Evolutionary conservation across 2,888 invertebrate genomes (phyloP).

Genomic region (Campaea margaritaria): DNA sequence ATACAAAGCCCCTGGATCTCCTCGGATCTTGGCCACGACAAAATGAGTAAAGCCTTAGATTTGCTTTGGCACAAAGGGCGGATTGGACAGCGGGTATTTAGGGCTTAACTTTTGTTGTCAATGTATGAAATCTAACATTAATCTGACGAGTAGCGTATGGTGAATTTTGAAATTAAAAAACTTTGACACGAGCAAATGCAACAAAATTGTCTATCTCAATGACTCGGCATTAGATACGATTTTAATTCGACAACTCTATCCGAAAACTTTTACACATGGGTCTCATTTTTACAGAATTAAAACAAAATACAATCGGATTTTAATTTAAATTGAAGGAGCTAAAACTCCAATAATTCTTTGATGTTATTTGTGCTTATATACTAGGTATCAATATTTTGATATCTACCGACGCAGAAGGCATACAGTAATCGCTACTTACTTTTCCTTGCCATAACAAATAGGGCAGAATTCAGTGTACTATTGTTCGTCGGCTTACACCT

Average conservation of each 20-base stretch:
- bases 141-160: constrained; percentile 1
- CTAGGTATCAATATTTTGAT: constrained; percentile 8
- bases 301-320: too few relatives aligned
- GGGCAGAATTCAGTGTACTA: constrained; percentile 47
- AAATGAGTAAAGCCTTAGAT: constrained; percentile 68
- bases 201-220: too few relatives aligned
- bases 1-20: constrained; percentile 72
- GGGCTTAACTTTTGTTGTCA: constrained; percentile 69
- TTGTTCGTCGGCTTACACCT: constrained; percentile 51
- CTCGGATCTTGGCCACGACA: constrained; percentile 57
- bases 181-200: background rate
- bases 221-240: too few relatives aligned
- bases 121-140: constrained; percentile 39
- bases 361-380: too few relatives aligned
- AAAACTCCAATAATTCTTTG: too few relatives aligned
- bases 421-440: constrained; percentile 1
- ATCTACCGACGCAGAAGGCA: background rate
- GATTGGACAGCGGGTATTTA: constrained; percentile 71
- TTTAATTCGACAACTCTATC: too few relatives aligned
- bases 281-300: too few relatives aligned
- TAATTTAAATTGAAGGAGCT: too few relatives aligned
- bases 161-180: background rate
- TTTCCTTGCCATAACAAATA: constrained; percentile 37
- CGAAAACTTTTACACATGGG: too few relatives aligned
- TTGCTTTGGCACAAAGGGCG: constrained; percentile 75